These are phyloP conservation scores for Dysidea cf. avara DNA, from an alignment of 37 sponge, comb jelly and placozoan genomes.

Conservation along the genomic window DNA sequence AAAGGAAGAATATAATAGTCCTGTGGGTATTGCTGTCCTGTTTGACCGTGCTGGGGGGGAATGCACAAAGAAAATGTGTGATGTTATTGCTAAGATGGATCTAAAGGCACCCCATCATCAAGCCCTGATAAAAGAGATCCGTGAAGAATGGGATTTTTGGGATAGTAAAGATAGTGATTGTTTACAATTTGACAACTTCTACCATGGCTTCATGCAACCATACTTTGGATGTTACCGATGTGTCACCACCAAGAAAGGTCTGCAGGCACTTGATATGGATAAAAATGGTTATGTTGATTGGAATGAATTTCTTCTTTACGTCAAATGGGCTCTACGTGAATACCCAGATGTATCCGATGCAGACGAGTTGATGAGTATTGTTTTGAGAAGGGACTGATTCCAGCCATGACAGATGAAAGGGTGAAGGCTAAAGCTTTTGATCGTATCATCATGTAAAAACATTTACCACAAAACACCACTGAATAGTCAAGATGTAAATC, in stretches of 20 bases:
- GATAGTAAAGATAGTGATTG: slow-evolving; percentile 31
- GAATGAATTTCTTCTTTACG: slow-evolving; percentile 76
- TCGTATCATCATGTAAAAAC: no score
- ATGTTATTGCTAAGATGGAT: slow-evolving; percentile 42
- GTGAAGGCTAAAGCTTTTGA: no score
- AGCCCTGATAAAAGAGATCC: slow-evolving; percentile 57
- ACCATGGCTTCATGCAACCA: no score
- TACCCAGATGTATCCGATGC: slow-evolving; percentile 56
- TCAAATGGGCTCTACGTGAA: slow-evolving; percentile 80
- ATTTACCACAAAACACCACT: no score
- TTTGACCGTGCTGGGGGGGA: slow-evolving; percentile 90
- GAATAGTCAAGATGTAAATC: no score
- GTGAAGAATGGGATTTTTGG: slow-evolving; percentile 68
- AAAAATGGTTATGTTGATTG: slow-evolving; percentile 72
- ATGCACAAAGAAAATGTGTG: slow-evolving; percentile 48
- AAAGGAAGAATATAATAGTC: slow-evolving; percentile 89
- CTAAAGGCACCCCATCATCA: slow-evolving; percentile 28
- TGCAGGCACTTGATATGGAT: no score
- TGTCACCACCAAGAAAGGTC: slow-evolving; percentile 41
- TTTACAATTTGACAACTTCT: no score
- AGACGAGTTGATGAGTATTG: slow-evolving; percentile 53
- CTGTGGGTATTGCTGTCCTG: slow-evolving; percentile 58
- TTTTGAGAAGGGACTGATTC: slow-evolving; percentile 81
- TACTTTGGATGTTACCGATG: no score
- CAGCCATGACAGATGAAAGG: slow-evolving; percentile 74